These are phyloP conservation scores for Drosophila dunni DNA, from an alignment of 1,140 invertebrate genomes.

Conservation along the genomic window DNA sequence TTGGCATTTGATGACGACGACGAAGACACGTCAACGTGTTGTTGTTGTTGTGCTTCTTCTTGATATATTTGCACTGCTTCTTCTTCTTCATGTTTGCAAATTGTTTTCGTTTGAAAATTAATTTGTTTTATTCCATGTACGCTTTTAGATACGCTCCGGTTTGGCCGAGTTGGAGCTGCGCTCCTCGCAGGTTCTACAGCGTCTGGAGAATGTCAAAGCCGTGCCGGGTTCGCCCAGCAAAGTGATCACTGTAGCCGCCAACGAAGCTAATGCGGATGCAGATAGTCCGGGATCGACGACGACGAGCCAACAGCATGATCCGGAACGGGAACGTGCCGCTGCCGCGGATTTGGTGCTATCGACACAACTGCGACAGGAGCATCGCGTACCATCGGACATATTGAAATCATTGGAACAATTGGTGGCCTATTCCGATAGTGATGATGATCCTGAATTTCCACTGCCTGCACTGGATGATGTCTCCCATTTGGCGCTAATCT, in stretches of 20 bases:
- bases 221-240: slow-evolving; percentile 45
- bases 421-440: slow-evolving; percentile 80
- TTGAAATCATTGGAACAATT: slow-evolving; percentile 75
- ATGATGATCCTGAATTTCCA: slow-evolving; percentile 81
- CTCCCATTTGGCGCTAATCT: slow-evolving; percentile 81
- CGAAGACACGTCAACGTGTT: slow-evolving; percentile 19
- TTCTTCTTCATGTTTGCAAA: slow-evolving; percentile 13
- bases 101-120: not conserved
- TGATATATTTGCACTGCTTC: slow-evolving; percentile 13
- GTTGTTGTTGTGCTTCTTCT: slow-evolving; percentile 6
- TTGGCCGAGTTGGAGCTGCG: slow-evolving; percentile 79
- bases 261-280: not conserved
- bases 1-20: slow-evolving; percentile 18
- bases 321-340: not conserved
- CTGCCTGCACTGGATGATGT: slow-evolving; percentile 82
- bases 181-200: slow-evolving; percentile 78
- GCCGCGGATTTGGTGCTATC: slow-evolving; percentile 30
- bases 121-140: slow-evolving; percentile 19
- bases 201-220: slow-evolving; percentile 77
- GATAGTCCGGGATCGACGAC: slow-evolving; percentile 6
- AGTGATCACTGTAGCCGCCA: slow-evolving; percentile 4
- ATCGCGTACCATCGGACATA: slow-evolving; percentile 79
- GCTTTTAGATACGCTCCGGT: slow-evolving; percentile 77
- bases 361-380: slow-evolving; percentile 63
- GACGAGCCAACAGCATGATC: slow-evolving; percentile 21